Evolutionary conservation across 2,113 vertebrate species (phyloP).

Genomic region (Uropsilus gracilis): DNA sequence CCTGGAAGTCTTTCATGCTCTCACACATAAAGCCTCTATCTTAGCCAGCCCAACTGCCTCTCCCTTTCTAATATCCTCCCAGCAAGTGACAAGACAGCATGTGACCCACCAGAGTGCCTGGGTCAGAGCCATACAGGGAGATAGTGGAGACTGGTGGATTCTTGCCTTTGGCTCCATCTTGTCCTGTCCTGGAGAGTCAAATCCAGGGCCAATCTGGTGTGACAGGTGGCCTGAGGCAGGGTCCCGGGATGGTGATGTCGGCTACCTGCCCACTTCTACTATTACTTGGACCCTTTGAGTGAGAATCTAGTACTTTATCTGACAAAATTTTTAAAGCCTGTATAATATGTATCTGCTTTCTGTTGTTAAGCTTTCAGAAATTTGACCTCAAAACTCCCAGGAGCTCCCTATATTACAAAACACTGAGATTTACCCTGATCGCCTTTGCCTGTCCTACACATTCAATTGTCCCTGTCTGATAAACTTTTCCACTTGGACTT

Average conservation of each 20-base stretch:
- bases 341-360: background rate
- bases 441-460: background rate
- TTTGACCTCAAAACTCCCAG: background rate
- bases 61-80: background rate
- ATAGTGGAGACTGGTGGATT: background rate
- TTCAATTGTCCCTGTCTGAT: background rate
- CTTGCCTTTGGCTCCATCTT: background rate
- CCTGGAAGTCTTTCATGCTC: background rate
- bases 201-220: background rate
- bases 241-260: background rate
- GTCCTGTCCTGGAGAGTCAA: background rate
- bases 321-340: background rate
- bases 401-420: background rate
- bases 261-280: too few species aligned
- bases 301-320: background rate
- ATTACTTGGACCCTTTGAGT: too few species aligned
- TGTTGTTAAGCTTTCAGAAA: background rate
- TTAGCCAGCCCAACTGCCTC: background rate
- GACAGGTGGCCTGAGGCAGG: background rate
- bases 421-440: background rate
- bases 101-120: background rate
- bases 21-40: background rate
- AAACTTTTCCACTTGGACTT: background rate
- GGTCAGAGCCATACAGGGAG: background rate
- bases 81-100: background rate